Conservation (phyloP, 64 coral and sea anemone species). For the Montipora foliosa region DNA sequence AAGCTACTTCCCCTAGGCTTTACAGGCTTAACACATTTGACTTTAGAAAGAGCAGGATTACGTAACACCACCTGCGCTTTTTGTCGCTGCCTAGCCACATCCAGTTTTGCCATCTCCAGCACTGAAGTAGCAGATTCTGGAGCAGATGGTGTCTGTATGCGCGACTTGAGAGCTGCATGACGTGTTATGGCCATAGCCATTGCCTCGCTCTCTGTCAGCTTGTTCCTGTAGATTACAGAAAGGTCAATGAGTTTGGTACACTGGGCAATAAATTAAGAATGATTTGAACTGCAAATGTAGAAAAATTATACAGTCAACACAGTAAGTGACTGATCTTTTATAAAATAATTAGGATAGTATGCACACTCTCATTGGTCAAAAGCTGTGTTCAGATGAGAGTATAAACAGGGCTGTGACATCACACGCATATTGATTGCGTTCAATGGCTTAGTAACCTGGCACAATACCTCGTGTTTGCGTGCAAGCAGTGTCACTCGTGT, state of each 20-base stretch:
- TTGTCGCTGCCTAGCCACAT: constrained; percentile 88
- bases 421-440: no score
- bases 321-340: no score
- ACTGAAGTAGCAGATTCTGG: constrained; percentile 58
- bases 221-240: constrained; percentile 64
- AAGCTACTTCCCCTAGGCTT: constrained; percentile 76
- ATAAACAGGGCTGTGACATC: no score
- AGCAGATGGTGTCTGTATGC: constrained; percentile 35
- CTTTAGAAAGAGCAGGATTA: constrained; percentile 69
- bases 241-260: neutral
- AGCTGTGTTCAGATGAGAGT: no score
- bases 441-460: no score
- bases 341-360: no score
- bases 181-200: constrained; percentile 92
- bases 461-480: no score
- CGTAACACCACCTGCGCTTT: constrained; percentile 98
- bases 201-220: constrained; percentile 90
- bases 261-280: neutral
- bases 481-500: no score
- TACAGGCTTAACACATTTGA: constrained; percentile 92
- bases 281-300: no score
- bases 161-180: constrained; percentile 81
- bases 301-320: no score
- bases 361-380: no score
- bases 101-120: constrained; percentile 92